These are phyloP conservation scores for Hippocampus guttulatus DNA, from an alignment of 2,113 vertebrate genomes.

Conservation along the genomic window DNA sequence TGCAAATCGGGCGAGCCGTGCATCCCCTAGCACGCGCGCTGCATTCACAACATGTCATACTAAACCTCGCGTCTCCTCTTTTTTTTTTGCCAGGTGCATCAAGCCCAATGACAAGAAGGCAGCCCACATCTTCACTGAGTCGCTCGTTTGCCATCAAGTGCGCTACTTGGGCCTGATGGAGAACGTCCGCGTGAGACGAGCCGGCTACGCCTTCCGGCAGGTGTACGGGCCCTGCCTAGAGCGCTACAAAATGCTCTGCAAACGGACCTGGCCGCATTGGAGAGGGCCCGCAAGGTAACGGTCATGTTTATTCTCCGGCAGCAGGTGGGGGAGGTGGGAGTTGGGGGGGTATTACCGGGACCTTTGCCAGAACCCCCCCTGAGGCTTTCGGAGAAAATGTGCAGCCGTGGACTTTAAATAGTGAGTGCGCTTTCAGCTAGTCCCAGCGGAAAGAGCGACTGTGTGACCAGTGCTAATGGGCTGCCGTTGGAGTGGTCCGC, in stretches of 20 bases:
- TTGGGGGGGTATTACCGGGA: not conserved
- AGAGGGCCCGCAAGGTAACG: slow-evolving; percentile 85
- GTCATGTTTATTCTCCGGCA: slow-evolving; percentile 6
- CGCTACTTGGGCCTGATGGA: slow-evolving; percentile 93
- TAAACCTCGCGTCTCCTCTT: no score
- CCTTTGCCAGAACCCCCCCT: slow-evolving; percentile 17
- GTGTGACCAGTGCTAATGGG: slow-evolving; percentile 43
- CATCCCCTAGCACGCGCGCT: no score
- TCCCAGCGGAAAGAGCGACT: slow-evolving; percentile 23
- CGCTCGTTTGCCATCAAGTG: slow-evolving; percentile 88
- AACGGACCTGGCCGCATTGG: slow-evolving; percentile 96
- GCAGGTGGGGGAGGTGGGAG: not conserved
- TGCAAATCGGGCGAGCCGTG: no score
- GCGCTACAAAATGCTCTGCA: slow-evolving; percentile 98
- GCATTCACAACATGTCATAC: no score
- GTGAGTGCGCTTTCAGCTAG: slow-evolving; percentile 1
- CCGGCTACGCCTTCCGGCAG: slow-evolving; percentile 94
- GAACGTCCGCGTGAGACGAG: slow-evolving; percentile 90
- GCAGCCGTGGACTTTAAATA: slow-evolving; percentile 28
- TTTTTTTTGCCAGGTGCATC: slow-evolving; percentile 79
- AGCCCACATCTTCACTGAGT: slow-evolving; percentile 83
- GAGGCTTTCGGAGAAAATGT: slow-evolving; percentile 21
- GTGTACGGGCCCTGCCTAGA: slow-evolving; percentile 89
- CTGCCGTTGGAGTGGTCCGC: slow-evolving; percentile 22
- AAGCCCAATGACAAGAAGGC: slow-evolving; percentile 98